Evolutionary conservation across 2,113 vertebrate species (phyloP).

Genomic region (Entelurus aequoreus): DNA sequence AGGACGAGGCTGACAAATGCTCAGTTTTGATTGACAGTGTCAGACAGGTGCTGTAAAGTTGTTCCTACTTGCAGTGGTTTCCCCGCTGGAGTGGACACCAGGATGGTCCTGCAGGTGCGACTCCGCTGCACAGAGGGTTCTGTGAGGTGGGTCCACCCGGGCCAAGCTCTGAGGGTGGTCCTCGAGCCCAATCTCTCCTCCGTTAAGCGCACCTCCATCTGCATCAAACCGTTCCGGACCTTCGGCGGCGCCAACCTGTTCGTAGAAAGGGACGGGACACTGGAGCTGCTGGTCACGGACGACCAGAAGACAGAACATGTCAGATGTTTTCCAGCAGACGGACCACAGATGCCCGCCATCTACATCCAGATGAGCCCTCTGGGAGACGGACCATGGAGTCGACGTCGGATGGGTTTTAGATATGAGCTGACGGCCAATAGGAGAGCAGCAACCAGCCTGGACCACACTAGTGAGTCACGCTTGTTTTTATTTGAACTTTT

Average conservation of each 20-base stretch:
- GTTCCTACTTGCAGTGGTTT: constrained; percentile 58
- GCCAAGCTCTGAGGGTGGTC: constrained; percentile 65
- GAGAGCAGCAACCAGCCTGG: constrained; percentile 29
- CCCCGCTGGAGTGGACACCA: constrained; percentile 48
- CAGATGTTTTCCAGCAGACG: constrained; percentile 68
- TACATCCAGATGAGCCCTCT: constrained; percentile 75
- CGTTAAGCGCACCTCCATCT: constrained; percentile 46
- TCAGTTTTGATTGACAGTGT: too few relatives aligned
- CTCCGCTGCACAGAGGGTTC: constrained; percentile 74
- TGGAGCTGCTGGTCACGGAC: constrained; percentile 63
- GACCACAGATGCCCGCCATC: constrained; percentile 52
- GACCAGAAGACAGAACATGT: constrained; percentile 44
- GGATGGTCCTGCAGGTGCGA: constrained; percentile 72
- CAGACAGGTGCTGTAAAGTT: not conserved
- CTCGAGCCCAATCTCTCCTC: constrained; percentile 72
- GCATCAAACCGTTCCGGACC: constrained; percentile 68
- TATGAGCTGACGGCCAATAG: constrained; percentile 71
- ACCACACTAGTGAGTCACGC: constrained; percentile 56
- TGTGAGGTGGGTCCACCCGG: constrained; percentile 74
- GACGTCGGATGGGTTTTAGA: constrained; percentile 69
- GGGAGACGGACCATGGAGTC: constrained; percentile 51
- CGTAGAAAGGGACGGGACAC: constrained; percentile 60
- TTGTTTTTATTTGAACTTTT: not conserved
- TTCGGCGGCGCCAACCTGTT: constrained; percentile 71
- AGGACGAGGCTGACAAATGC: too few relatives aligned